phyloP scores from a whole-genome alignment of 2,797 vertebrate genomes.

The Eutrigla gurnardus region DNA sequence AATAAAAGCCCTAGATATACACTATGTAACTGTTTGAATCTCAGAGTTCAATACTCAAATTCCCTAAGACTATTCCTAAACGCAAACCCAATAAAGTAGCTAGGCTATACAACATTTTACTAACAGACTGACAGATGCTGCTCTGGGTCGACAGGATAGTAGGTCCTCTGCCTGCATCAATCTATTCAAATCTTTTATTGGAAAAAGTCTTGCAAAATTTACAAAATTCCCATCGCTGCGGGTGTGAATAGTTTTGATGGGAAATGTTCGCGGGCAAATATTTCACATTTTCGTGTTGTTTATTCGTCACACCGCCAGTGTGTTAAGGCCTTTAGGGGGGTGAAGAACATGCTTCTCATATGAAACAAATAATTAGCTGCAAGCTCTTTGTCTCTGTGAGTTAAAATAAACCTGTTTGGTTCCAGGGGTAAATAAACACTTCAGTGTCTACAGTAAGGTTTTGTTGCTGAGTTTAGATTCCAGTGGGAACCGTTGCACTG shows the following conservation, averaged over 20 bases:
- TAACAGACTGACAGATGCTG: not conserved
- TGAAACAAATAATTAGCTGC: slow-evolving; percentile 42
- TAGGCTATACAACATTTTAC: not conserved
- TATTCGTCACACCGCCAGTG: not conserved
- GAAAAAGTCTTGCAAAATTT: not conserved
- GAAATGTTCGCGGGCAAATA: not conserved
- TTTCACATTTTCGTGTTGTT: not conserved
- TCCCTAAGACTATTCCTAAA: not conserved
- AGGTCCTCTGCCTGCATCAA: not conserved
- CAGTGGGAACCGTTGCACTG: slow-evolving; percentile 43
- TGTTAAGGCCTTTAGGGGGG: not conserved
- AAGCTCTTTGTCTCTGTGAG: slow-evolving; percentile 37
- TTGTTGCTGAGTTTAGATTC: slow-evolving; percentile 40
- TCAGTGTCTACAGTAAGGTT: slow-evolving; percentile 22
- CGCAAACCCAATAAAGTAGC: not conserved
- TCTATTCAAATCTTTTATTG: not conserved
- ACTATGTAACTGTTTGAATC: not conserved
- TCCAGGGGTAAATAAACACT: slow-evolving; percentile 54
- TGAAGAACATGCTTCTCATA: slow-evolving; percentile 10
- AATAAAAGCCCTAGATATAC: not conserved
- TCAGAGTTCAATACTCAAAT: too few relatives aligned
- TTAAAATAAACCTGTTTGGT: slow-evolving; percentile 50
- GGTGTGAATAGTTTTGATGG: not conserved
- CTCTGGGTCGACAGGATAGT: not conserved
- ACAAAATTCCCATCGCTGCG: not conserved